Base-by-base conservation (phyloP, 2,888 invertebrate species). In the Hydraecia micacea region DNA sequence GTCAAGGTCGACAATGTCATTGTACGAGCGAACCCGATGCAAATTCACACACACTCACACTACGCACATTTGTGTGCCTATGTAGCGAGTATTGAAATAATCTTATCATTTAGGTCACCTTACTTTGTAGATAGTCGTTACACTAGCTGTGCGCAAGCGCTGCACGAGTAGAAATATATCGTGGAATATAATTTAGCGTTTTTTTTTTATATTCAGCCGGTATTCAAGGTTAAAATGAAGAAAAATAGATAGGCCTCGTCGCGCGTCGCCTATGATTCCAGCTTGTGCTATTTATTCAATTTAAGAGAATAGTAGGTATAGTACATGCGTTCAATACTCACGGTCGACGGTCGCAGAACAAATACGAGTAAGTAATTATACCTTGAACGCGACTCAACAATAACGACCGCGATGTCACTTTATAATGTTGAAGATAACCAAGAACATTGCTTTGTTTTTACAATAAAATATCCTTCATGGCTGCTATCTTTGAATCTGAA, bases 71-170 rank as follows among this genome's bases (percentile, higher is more conserved):
- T 89, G 90, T 91, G 90, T 89, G 91, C 70, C 87, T 91, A 88
- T 93, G 92, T 91, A 89, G 91, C 91, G 91, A 91, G 94, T 93
- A 94, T 95, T 95, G 95, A 94, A 95, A 93, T 96, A 95, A 96
- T 97, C 96, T 96, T 97, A 97, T 96, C 97, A 96, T 96, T 94
- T 96, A 95, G 96, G 96, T 96, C 97, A 96, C 96, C 96, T 96
- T 96, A 96, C 96, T 94, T 94, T 95, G 95, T 95, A 94, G 95
- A 96, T 96, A 95, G 95, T 93, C 73, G 68, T 72, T 80, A 92
- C 90, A 93, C 90, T 87, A 91, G 91, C 87, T 85, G 86, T 89
- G 88, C 90, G 90, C 85, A 83, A 71, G 52, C 73, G 67, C 39
- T 79, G 77, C 79, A 80, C 70, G 52, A 80, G 60, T 75, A 69